Evolutionary conservation across 2,113 vertebrate genomes (phyloP).

Genomic region (Meleagris gallopavo): DNA sequence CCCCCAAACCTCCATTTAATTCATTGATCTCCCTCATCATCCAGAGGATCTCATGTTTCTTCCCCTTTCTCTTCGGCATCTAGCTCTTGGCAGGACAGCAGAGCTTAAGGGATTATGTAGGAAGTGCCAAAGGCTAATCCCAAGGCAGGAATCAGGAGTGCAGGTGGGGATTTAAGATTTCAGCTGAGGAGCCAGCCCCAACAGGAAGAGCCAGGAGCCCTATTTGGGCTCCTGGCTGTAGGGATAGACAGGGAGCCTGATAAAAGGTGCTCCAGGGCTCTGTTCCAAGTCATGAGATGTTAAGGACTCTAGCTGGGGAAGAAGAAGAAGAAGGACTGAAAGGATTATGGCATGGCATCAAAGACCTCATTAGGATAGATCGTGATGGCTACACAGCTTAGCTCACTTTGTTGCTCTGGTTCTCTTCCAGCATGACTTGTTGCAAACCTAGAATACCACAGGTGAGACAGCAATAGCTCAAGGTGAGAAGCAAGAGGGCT

Average conservation of each 20-base stretch:
- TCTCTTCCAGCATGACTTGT: background rate
- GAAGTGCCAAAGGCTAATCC: background rate
- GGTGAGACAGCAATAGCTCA: background rate
- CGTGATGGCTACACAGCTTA: background rate
- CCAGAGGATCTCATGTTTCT: background rate
- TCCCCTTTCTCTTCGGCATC: background rate
- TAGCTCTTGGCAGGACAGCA: background rate
- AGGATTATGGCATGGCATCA: background rate
- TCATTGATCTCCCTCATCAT: background rate
- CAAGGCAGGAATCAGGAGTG: background rate
- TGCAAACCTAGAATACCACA: background rate
- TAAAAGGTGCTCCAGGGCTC: background rate
- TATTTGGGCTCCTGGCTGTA: background rate
- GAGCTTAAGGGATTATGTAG: background rate
- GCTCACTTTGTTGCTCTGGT: background rate
- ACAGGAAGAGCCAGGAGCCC: background rate
- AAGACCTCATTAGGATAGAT: background rate
- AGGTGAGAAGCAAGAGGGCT: background rate
- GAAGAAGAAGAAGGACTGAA: background rate
- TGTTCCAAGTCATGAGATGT: background rate
- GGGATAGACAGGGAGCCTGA: background rate
- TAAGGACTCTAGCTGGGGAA: background rate
- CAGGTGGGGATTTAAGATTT: background rate
- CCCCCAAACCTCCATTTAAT: background rate
- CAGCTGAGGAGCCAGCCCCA: background rate